Base-by-base conservation (phyloP, 2,113 vertebrate species). In the Oceanites oceanicus region DNA sequence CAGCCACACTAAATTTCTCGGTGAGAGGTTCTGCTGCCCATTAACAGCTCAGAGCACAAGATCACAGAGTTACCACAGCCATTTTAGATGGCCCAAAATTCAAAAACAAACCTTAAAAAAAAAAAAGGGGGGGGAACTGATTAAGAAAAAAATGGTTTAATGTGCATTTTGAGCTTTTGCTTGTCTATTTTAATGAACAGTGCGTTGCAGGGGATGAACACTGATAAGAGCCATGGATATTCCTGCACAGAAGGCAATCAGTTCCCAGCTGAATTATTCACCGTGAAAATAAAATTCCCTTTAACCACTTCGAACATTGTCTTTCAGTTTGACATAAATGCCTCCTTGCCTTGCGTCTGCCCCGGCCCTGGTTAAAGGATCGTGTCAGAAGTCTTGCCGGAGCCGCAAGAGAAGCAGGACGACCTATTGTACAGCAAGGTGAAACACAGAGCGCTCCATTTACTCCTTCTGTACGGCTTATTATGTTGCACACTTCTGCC, bases 231-330 rank as follows among this genome's bases (percentile, higher is more conserved):
- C 62, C 58, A 65, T 0, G 74, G 70, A 90, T 90, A 53, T 34
- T 85, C 67, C 87, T 30, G 85, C 90, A 86, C 81, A 85, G 93
- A 93, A 88, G 59, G 93, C 90, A 88, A 86, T 93, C 94, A 50
- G 81, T 36, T 88, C 92, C 49, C 66, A 61, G 66, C 72, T 93
- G 79, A 96, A 93, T 96, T 93, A 96, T 95, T 90, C 88, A 83
- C 85, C 14, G 6, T 58, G 88, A 96, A 95, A 93, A 90, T 49
- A 92, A 76, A 94, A 94, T 66, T 95, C 77, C 74, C 79, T 85
- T 76, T 91, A 94, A 85, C 62, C 50, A 53, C 78, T 78, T 78
- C 3, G 0, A 94, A 70, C 26, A 30, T 1, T 7, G 66, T 62
- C 62, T 72, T 76, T 85, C 52, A 55, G 42, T 61, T 61, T 12